Conservation (phyloP, 1,140 invertebrate genomes). For the Steinernema khuongi region DNA sequence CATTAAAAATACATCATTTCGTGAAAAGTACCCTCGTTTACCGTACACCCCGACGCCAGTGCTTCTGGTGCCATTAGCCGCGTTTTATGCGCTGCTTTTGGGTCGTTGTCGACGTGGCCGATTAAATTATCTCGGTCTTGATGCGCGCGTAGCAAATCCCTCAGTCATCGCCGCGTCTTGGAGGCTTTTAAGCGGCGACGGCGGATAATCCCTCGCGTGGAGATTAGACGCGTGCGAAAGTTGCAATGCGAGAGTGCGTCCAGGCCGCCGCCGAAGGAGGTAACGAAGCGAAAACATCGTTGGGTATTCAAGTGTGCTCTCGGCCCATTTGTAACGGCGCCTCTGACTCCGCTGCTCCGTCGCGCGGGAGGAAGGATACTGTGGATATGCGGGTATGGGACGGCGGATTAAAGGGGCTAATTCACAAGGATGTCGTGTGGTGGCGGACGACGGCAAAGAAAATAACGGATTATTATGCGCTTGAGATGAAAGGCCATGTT, state of each 20-base stretch:
- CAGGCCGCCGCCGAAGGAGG: neutral
- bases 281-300: slow-evolving; percentile 7
- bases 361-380: neutral
- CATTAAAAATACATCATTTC: slow-evolving; percentile 11
- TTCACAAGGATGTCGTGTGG: too few species aligned
- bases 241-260: neutral
- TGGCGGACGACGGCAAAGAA: too few species aligned
- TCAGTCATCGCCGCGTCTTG: neutral
- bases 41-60: neutral
- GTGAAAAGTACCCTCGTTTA: neutral
- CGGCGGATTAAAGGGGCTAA: too few species aligned
- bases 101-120: too few species aligned
- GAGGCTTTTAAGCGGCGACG: neutral
- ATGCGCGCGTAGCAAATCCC: neutral
- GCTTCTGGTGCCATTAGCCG: too few species aligned
- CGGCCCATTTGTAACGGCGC: too few species aligned
- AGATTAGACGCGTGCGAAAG: slow-evolving; percentile 16
- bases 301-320: slow-evolving; percentile 1
- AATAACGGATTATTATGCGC: too few species aligned
- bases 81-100: too few species aligned
- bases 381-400: slow-evolving; percentile 17
- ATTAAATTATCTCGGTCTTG: too few species aligned
- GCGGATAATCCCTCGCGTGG: slow-evolving; percentile 6
- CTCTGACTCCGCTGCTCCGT: neutral
- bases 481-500: too few species aligned